phyloP scores from a whole-genome alignment of 1,140 invertebrate genomes.

The Hyles euphorbiae region DNA sequence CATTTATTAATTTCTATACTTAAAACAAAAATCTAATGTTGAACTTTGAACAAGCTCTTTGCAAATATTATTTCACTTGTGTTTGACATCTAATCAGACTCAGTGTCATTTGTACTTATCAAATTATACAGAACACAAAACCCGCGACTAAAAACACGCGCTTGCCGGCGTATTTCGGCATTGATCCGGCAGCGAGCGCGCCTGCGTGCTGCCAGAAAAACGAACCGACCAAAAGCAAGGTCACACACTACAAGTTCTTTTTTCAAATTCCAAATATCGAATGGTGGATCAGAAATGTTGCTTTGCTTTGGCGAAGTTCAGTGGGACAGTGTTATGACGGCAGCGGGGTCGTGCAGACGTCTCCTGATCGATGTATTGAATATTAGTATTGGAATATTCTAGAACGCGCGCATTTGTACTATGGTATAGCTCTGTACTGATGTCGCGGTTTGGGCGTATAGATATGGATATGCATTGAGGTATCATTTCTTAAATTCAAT shows the following conservation, averaged over 20 bases:
- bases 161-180: slow-evolving; percentile 63
- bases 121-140: slow-evolving; percentile 3
- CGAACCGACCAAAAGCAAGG: slow-evolving; percentile 62
- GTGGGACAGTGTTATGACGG: slow-evolving; percentile 39
- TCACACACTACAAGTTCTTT: slow-evolving; percentile 68
- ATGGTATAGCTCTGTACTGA: no score
- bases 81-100: no score
- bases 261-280: slow-evolving; percentile 68
- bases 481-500: no score
- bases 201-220: slow-evolving; percentile 69
- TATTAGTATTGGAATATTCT: no score
- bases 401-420: no score
- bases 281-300: slow-evolving; percentile 60
- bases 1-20: no score
- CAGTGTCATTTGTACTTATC: no score
- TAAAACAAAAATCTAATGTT: no score
- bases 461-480: no score
- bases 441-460: no score
- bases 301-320: slow-evolving; percentile 43
- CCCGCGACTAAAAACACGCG: neutral
- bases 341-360: neutral
- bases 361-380: neutral
- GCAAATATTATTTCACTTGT: no score
- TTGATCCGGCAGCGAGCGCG: slow-evolving; percentile 62
- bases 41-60: no score